These are phyloP conservation scores for Heliconius nattereri DNA, from an alignment of 1,140 invertebrate genomes.

Conservation along the genomic window DNA sequence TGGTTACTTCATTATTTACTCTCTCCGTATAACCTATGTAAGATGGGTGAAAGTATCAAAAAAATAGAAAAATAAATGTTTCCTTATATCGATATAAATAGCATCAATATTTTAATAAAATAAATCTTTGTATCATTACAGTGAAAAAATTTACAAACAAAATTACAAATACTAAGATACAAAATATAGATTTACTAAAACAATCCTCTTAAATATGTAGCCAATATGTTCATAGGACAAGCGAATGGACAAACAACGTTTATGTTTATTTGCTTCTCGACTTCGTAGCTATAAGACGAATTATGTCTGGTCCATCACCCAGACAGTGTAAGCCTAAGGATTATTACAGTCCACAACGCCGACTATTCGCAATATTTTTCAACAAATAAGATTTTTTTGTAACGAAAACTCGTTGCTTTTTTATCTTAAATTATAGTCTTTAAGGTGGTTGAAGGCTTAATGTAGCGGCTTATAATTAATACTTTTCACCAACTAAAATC, in stretches of 20 bases:
- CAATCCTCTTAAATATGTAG: conserved; percentile 7
- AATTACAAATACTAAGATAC: neutral
- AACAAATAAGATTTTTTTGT: conserved; percentile 24
- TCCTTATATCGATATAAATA: no score
- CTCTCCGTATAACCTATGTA: no score
- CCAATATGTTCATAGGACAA: conserved; percentile 2
- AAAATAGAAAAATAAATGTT: no score
- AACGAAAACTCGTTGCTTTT: neutral
- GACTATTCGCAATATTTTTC: conserved; percentile 21
- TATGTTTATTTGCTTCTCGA: conserved; percentile 1
- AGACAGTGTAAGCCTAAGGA: conserved; percentile 24
- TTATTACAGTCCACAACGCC: conserved; percentile 22
- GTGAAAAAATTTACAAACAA: neutral
- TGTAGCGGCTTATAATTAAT: conserved; percentile 8
- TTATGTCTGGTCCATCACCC: conserved; percentile 21
- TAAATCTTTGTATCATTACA: no score
- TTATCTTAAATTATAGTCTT: neutral
- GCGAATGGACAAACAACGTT: conserved; percentile 5
- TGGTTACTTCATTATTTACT: no score
- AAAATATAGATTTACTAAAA: neutral
- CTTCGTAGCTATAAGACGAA: conserved; percentile 17
- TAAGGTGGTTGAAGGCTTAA: neutral
- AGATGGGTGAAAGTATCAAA: no score
- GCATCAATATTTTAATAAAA: no score
- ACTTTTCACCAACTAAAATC: neutral